These are phyloP conservation scores for Autographa pulchrina DNA, from an alignment of 2,888 invertebrate genomes.

Conservation along the genomic window DNA sequence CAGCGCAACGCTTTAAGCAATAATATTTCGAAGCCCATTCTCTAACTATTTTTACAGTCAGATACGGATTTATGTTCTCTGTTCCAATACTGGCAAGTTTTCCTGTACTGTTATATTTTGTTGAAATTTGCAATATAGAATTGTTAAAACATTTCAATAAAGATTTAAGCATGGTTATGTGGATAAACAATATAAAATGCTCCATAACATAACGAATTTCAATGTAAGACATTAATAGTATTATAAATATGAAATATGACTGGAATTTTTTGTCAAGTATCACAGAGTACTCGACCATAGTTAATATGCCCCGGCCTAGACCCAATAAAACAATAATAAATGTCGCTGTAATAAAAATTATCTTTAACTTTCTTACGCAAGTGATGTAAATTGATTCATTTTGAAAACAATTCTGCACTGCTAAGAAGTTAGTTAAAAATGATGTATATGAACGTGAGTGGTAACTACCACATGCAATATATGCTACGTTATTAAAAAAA, in stretches of 20 bases:
- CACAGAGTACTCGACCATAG: too few relatives aligned
- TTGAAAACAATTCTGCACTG: background rate
- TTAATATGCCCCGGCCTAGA: too few relatives aligned
- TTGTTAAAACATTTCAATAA: background rate
- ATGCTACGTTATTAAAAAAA: background rate
- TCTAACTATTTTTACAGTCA: background rate
- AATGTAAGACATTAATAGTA: background rate
- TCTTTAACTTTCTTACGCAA: background rate
- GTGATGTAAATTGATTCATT: background rate
- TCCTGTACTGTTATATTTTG: background rate
- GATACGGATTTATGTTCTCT: background rate
- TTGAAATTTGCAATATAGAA: background rate
- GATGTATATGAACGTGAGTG: background rate
- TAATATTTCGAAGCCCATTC: background rate
- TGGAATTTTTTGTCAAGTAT: too few relatives aligned
- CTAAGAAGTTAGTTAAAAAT: background rate
- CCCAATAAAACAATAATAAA: background rate
- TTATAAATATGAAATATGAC: too few relatives aligned
- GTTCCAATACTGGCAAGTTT: background rate
- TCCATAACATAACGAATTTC: background rate
- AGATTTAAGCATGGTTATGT: background rate
- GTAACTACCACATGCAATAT: background rate
- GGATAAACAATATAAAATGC: background rate
- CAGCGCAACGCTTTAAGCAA: background rate
- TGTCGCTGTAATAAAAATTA: background rate